A percentile compares a stretch with the other conserved stretches of the same genome.
phyloP scores from a whole-genome alignment of 2,113 vertebrate genomes.

The Toxostoma redivivum region DNA sequence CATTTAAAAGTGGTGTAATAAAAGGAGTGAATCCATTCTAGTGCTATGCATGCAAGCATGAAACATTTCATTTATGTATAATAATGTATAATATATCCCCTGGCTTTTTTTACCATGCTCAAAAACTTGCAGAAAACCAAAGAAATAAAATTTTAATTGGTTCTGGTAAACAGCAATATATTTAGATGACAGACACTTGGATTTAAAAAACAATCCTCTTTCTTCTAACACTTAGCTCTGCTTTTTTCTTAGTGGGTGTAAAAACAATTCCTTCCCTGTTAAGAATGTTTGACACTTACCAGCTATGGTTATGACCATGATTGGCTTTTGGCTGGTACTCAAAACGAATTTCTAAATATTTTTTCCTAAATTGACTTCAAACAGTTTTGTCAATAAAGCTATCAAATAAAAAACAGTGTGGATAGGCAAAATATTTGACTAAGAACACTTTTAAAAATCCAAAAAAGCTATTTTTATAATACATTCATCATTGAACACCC shows the following conservation, averaged over 20 bases:
- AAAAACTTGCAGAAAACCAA: background rate
- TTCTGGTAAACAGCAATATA: background rate
- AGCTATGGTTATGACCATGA: accelerated
- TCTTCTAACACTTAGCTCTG: background rate
- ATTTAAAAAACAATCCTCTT: background rate
- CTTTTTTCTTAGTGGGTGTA: background rate
- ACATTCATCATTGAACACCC: background rate
- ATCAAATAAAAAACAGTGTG: background rate
- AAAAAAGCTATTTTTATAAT: background rate
- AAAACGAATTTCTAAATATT: background rate
- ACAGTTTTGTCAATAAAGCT: background rate
- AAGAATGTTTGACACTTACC: background rate
- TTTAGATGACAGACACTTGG: background rate
- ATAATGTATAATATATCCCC: too few relatives aligned
- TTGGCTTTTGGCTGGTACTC: background rate
- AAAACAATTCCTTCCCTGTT: background rate
- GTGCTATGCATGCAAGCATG: background rate
- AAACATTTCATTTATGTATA: background rate
- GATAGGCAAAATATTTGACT: background rate
- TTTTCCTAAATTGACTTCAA: background rate
- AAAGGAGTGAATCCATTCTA: background rate
- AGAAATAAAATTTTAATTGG: background rate
- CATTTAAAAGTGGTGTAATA: background rate
- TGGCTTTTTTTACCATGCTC: background rate
- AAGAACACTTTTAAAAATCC: background rate